Percentiles rank a stretch among this genome's conserved stretches.
These are phyloP conservation scores for Phymanthus crucifer DNA, from an alignment of 92 coral and sea anemone species.

Conservation along the genomic window DNA sequence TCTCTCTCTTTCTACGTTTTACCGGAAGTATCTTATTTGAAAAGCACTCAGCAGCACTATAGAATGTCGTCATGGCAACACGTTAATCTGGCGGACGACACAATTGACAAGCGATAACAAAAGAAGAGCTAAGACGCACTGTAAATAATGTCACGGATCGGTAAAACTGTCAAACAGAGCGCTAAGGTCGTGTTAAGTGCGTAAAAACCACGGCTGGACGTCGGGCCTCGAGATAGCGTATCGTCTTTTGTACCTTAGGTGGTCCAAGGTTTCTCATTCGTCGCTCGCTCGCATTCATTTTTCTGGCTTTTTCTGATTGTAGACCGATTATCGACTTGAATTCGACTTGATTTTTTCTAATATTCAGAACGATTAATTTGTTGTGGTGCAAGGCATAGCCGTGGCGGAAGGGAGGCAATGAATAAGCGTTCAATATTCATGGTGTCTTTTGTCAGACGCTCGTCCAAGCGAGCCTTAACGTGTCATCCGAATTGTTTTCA, in stretches of 20 bases:
- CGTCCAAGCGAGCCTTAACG: slow-evolving; percentile 12
- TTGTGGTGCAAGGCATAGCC: neutral
- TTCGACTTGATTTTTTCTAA: neutral
- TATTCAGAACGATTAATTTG: neutral
- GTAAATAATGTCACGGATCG: slow-evolving; percentile 91
- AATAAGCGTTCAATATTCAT: neutral
- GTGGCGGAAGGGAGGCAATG: neutral
- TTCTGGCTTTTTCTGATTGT: neutral
- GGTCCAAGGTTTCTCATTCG: slow-evolving; percentile 22
- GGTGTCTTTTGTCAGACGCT: slow-evolving; percentile 6
- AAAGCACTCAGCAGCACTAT: slow-evolving; percentile 22
- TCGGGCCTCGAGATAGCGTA: slow-evolving; percentile 40
- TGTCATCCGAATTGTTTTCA: neutral
- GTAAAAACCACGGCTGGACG: slow-evolving; percentile 41
- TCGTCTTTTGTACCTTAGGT: slow-evolving; percentile 22
- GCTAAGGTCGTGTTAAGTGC: slow-evolving; percentile 52
- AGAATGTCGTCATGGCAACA: slow-evolving; percentile 32
- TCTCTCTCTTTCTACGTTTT: slow-evolving; percentile 14
- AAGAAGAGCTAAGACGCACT: slow-evolving; percentile 25
- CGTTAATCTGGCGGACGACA: slow-evolving; percentile 43
- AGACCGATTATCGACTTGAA: neutral
- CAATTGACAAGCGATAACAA: slow-evolving; percentile 44
- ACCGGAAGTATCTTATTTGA: slow-evolving; percentile 42
- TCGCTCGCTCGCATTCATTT: neutral
- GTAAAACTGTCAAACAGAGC: slow-evolving; percentile 79